Percentiles rank a stretch among this genome's conserved stretches.
These are phyloP conservation scores for Agonum fuliginosum DNA, from an alignment of 2,888 invertebrate species.

Conservation along the genomic window DNA sequence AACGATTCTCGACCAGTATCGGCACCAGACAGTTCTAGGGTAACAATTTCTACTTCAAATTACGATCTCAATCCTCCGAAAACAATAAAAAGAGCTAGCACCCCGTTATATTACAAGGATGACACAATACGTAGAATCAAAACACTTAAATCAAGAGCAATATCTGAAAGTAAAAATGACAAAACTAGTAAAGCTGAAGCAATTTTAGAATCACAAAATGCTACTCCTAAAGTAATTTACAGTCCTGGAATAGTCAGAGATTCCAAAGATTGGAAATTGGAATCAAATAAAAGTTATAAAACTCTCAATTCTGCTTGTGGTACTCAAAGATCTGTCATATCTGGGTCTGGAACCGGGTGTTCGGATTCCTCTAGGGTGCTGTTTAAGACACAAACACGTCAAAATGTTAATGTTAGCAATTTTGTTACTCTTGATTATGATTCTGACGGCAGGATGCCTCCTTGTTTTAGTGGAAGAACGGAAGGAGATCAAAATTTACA, in stretches of 20 bases:
- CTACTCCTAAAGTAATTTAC: not conserved
- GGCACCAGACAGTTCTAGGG: not conserved
- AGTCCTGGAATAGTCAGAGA: not conserved
- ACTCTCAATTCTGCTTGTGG: not conserved
- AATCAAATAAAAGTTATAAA: not conserved
- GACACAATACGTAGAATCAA: not conserved
- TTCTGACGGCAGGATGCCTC: not conserved
- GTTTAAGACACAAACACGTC: not conserved
- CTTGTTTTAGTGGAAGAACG: conserved; percentile 3
- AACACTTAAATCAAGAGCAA: not conserved
- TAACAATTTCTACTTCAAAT: not conserved
- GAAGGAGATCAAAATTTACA: not conserved
- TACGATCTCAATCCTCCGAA: not conserved
- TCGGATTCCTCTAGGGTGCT: not conserved
- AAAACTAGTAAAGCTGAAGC: not conserved
- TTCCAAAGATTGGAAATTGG: conserved; percentile 15
- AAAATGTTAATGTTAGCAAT: not conserved
- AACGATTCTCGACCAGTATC: not conserved
- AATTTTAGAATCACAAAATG: not conserved
- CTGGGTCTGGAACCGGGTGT: not conserved
- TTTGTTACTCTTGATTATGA: conserved; percentile 1
- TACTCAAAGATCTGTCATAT: not conserved
- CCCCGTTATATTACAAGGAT: not conserved
- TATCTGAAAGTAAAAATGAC: no score
- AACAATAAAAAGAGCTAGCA: not conserved